Base-by-base conservation (phyloP, 2,888 invertebrate genomes). In the Callosobruchus maculatus region DNA sequence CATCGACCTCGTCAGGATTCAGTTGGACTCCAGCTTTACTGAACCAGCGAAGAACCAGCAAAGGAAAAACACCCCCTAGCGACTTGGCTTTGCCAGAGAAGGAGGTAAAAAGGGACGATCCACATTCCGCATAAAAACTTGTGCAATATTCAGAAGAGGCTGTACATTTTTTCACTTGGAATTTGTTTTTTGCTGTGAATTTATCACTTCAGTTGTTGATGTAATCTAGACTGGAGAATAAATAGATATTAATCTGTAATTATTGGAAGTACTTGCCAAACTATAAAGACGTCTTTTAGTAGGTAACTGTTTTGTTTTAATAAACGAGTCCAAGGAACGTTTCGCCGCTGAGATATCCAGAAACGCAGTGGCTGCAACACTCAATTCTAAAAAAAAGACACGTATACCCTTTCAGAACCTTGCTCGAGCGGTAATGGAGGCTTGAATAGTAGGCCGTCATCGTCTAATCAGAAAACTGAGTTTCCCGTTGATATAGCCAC, bases 271-370 rank as follows among this genome's bases (percentile, higher is more conserved):
- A 49, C 49, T 49, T 49, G 49, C 49, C 49, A 49, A 49, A 49
- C 13, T 49, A 18, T 1, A 49, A 49, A 49, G 49, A 49, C 18
- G 18, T 49, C 9, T 18, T 49, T 49, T 13, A 18, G 49, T 18
- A n/a, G n/a, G n/a, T n/a, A n/a, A n/a, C n/a, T n/a, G n/a, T n/a
- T n/a, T n/a, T n/a, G n/a, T n/a, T n/a, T n/a, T n/a, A n/a, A 93
- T 96, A 74, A 94, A 93, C 87, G 94, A 95, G 88, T 90, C 96
- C 75, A 95, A 95, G 88, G 95, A 95, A 92, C 90, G 93, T 76
- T 87, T 93, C 71, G 90, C 92, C 0, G 89, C 92, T 72, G 93
- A 93, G 86, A 92, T 93, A 87, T 91, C 92, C 0, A 90, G 92
- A 74, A 92, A 92, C 85, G 90, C 91, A 0, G 88, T 91, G 22